These are phyloP conservation scores for Drosophila koepferae DNA, from an alignment of 2,888 invertebrate genomes.

Conservation along the genomic window DNA sequence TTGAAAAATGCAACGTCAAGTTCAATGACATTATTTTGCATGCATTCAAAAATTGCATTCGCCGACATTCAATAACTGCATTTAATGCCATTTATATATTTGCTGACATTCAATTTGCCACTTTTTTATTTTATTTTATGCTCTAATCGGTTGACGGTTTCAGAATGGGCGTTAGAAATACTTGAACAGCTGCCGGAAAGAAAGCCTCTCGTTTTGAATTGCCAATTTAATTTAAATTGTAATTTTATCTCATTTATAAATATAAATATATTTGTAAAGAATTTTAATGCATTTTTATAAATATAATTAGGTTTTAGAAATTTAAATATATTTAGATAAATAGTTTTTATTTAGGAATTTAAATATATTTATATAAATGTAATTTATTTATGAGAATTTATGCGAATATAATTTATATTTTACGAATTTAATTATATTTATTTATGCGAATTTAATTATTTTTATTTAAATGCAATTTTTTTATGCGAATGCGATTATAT, in stretches of 20 bases:
- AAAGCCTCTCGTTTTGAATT: background rate
- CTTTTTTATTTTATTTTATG: background rate
- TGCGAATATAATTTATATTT: too few relatives aligned
- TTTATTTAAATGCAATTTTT: too few relatives aligned
- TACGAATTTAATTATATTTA: too few relatives aligned
- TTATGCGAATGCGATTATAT: too few relatives aligned
- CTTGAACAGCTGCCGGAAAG: constrained; percentile 5
- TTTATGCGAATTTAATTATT: too few relatives aligned
- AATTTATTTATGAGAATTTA: too few relatives aligned
- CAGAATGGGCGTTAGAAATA: constrained; percentile 2
- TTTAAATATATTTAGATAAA: background rate
- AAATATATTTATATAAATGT: too few relatives aligned
- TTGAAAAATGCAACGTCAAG: constrained; percentile 41
- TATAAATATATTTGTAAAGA: background rate
- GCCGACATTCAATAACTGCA: constrained; percentile 9
- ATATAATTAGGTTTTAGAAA: too few relatives aligned
- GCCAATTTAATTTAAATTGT: background rate
- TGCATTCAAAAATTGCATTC: constrained; percentile 13
- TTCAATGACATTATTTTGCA: constrained; percentile 54
- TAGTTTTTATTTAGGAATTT: too few relatives aligned
- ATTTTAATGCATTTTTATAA: too few relatives aligned
- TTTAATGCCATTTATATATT: constrained; percentile 6
- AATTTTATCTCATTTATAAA: background rate
- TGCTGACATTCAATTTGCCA: constrained; percentile 2
- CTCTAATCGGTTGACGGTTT: background rate